Conservation (phyloP, 2,888 invertebrate genomes). For the Amphiduros pacificus region DNA sequence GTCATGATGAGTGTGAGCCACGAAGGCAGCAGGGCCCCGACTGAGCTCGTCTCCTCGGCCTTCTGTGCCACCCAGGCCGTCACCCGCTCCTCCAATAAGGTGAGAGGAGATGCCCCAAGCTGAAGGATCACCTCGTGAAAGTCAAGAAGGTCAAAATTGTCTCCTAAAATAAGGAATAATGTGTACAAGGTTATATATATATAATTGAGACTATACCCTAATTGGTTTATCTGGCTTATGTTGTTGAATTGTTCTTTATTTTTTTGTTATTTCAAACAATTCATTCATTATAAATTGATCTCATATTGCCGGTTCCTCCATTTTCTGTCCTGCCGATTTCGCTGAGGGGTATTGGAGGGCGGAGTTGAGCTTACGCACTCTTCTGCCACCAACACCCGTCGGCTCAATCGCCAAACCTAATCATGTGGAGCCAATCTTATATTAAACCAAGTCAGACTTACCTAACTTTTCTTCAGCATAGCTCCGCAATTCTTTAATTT, state of each 20-base stretch:
- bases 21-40: background rate
- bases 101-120: constrained; percentile 21
- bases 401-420: background rate
- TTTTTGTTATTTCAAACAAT: no score
- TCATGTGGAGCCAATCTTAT: background rate
- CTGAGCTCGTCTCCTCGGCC: background rate
- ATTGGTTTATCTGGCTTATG: no score
- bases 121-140: constrained; percentile 24
- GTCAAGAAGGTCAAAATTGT: constrained; percentile 18
- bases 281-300: no score
- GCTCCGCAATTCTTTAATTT: constrained; percentile 4
- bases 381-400: no score
- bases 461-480: background rate
- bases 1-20: background rate
- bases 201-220: background rate
- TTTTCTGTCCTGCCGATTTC: no score
- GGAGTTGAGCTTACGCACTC: no score
- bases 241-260: no score
- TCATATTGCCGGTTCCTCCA: no score
- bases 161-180: constrained; percentile 12
- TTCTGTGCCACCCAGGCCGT: constrained; percentile 13
- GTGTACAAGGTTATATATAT: background rate
- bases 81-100: constrained; percentile 14
- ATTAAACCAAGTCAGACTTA: background rate
- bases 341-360: no score